Conservation (phyloP, 2,797 vertebrate species). For the Tympanoctomys barrerae region DNA sequence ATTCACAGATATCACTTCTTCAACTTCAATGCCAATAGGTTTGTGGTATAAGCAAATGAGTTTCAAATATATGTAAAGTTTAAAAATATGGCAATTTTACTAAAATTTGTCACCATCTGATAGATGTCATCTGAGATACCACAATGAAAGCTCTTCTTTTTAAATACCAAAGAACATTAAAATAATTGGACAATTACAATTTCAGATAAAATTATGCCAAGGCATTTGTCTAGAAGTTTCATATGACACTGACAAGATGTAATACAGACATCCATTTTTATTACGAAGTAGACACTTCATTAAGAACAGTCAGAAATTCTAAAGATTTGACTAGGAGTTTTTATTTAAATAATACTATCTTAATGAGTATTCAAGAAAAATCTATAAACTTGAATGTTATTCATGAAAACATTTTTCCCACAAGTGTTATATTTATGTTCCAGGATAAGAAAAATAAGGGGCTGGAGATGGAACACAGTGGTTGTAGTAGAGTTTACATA, state of each 20-base stretch:
- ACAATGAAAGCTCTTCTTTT: not conserved
- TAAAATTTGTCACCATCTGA: slow-evolving; percentile 31
- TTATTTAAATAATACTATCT: slow-evolving; percentile 34
- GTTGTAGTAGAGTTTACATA: not conserved
- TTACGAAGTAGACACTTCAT: not conserved
- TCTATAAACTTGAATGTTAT: not conserved
- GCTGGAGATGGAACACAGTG: not conserved
- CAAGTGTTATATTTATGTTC: not conserved
- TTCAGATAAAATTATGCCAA: slow-evolving; percentile 47
- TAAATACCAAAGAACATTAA: not conserved
- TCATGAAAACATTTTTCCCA: not conserved
- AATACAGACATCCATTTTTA: not conserved
- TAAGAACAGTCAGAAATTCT: not conserved
- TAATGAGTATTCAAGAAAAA: not conserved
- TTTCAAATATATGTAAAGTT: not conserved
- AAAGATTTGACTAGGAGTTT: not conserved
- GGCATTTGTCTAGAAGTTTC: not conserved
- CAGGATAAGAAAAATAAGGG: not conserved
- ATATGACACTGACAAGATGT: not conserved
- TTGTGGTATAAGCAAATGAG: not conserved
- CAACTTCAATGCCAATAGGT: not conserved
- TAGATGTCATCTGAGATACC: not conserved
- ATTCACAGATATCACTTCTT: not conserved
- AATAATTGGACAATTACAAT: slow-evolving; percentile 16
- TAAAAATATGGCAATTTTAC: not conserved